Evolutionary conservation across 1,140 invertebrate genomes (phyloP).

Genomic region (Atopsyche davidsoni): DNA sequence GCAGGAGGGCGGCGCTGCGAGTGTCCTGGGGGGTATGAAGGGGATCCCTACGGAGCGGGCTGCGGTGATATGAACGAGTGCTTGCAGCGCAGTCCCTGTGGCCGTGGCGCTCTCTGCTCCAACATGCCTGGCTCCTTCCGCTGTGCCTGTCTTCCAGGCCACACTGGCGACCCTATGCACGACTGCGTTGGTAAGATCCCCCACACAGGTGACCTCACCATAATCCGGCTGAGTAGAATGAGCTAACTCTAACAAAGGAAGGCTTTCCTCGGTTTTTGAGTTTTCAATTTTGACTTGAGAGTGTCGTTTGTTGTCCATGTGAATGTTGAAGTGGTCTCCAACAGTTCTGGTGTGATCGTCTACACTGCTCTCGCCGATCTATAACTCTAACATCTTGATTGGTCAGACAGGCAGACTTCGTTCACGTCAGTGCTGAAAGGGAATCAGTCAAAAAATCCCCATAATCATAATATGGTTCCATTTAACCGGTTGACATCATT

Average conservation of each 20-base stretch:
- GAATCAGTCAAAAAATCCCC: neutral
- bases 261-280: too few relatives aligned
- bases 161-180: constrained; percentile 64
- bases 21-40: constrained; percentile 74
- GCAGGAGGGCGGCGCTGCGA: constrained; percentile 73
- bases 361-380: too few relatives aligned
- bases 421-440: too few relatives aligned
- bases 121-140: constrained; percentile 68
- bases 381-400: too few relatives aligned
- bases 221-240: too few relatives aligned
- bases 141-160: constrained; percentile 72
- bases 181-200: constrained; percentile 59
- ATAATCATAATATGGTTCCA: constrained; percentile 1
- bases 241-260: too few relatives aligned
- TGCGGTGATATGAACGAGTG: constrained; percentile 41
- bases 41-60: constrained; percentile 61
- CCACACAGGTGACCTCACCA: neutral
- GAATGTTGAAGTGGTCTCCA: too few relatives aligned
- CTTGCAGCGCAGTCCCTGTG: constrained; percentile 51
- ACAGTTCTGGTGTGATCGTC: too few relatives aligned
- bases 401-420: too few relatives aligned
- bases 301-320: too few relatives aligned
- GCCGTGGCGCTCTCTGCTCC: constrained; percentile 63
- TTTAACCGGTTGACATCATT: constrained; percentile 2
- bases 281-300: too few relatives aligned